Base-by-base conservation (phyloP, 2,113 vertebrate genomes). In the Sinocyclocheilus grahami region DNA sequence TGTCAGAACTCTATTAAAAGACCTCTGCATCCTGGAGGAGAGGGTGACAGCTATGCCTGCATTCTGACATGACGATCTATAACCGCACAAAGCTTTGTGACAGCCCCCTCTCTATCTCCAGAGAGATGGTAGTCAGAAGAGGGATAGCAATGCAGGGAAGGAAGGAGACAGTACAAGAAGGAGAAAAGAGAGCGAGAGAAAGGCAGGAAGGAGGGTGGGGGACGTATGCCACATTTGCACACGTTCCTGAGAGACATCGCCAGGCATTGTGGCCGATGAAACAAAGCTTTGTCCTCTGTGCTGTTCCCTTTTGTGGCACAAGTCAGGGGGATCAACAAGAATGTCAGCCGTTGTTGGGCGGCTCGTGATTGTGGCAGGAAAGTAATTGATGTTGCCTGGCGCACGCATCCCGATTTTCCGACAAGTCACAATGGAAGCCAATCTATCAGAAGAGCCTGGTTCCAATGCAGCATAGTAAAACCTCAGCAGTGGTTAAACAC, bases 31-130 rank as follows among this genome's bases (percentile, higher is more conserved):
- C 58, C 89, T 72, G 55, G 87, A 88, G 87, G 87, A 88, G 78
- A 76, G 85, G 33, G 85, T 88, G 92, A 91, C 92, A 90, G 87
- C 88, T 86, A 88, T 89, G 89, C 86, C 88, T 86, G 89, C 87
- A 91, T 88, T 94, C 91, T 92, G 93, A 94, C 91, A 84, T 87
- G 87, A 88, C 89, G 60, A 93, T 93, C 92, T 91, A 93, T 93
- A 93, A 92, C 81, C 7, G 22, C 84, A 90, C 89, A 90, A 88
- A 90, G 88, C 85, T 16, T 69, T 69, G 89, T 92, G 93, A 94
- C 93, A 93, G 90, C 71, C 72, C 90, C 82, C 46, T 89, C 69
- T 86, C 69, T 80, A 67, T 91, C 91, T 84, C 79, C 75, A 87
- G 89, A 90, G 79, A 87, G 82, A 86, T 30, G 18, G 46, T 77